Conservation (phyloP, 2,797 vertebrate genomes). For the Apodemus agrarius region DNA sequence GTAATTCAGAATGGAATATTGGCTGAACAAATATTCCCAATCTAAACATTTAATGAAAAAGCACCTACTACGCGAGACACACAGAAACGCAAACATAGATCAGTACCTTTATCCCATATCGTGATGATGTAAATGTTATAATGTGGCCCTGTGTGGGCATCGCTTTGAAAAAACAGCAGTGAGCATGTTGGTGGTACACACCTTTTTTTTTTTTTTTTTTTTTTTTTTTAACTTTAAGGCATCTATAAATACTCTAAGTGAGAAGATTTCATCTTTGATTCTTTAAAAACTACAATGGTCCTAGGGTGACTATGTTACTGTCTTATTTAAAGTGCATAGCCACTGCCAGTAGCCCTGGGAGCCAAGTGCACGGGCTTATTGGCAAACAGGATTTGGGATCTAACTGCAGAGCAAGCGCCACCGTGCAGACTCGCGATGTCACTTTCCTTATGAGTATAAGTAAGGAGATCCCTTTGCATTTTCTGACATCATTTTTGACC, state of each 20-base stretch:
- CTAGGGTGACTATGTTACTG: background rate
- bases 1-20: background rate
- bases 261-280: background rate
- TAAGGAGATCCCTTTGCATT: background rate
- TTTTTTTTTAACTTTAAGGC: too few species aligned
- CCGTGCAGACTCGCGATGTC: background rate
- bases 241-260: background rate
- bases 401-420: background rate
- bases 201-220: too few species aligned
- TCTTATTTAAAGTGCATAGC: background rate
- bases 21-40: background rate
- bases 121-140: background rate
- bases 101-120: background rate
- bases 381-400: too few species aligned
- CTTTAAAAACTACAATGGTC: background rate
- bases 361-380: background rate
- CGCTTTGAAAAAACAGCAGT: background rate
- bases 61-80: background rate
- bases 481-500: background rate
- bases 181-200: background rate
- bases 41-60: background rate
- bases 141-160: background rate
- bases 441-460: background rate
- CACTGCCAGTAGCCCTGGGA: background rate
- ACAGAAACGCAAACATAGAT: background rate